Base-by-base conservation (phyloP, 2,888 invertebrate species). In the Trissolcus japonicus region DNA sequence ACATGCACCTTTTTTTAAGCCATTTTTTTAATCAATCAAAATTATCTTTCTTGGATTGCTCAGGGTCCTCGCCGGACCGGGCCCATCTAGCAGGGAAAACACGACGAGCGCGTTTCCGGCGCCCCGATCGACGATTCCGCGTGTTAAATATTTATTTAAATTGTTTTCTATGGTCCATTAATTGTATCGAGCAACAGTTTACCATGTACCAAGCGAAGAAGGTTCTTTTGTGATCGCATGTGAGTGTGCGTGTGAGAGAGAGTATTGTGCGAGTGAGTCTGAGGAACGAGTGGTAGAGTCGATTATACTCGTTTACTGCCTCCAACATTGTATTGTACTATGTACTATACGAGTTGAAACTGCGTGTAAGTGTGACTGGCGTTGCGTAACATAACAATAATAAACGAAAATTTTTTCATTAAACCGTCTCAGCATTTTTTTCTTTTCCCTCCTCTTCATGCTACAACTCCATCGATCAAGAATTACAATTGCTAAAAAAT, bases 151-250 rank as follows among this genome's bases (percentile, higher is more conserved):
- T 87, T 88, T 86, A 88, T 87, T 87, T 85, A 80, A 81, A 83
- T 86, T 84, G 81, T 86, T 87, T 87, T 86, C 76, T 86, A 86
- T 84, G 85, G 84, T 85, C 82, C 81, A 84, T 84, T 84, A 84
- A 66, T 81, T 83, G 76, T 85, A 83, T 82, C 82, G 77, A 76
- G 55, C 35, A 82, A 77, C 81, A 82, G 79, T 82, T 82, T 35
- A 76, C 74, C 62, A 75, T 62, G 59, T 60, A 71, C 56, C 35
- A 11, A 46, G 54, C 29, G 7, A 55, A 40, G 41, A 62, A 19
- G 14, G 19, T 14, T 51, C n/a, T 53, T 63, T 53, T 68, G 78
- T 76, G 78, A 40, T 16, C 40, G 54, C 69, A 77, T 62, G 55
- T 60, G 65, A 59, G 61, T 54, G 54, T 19, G 21, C 13, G 48